Conservation (phyloP, 2,888 invertebrate genomes). For the Timema cristinae region DNA sequence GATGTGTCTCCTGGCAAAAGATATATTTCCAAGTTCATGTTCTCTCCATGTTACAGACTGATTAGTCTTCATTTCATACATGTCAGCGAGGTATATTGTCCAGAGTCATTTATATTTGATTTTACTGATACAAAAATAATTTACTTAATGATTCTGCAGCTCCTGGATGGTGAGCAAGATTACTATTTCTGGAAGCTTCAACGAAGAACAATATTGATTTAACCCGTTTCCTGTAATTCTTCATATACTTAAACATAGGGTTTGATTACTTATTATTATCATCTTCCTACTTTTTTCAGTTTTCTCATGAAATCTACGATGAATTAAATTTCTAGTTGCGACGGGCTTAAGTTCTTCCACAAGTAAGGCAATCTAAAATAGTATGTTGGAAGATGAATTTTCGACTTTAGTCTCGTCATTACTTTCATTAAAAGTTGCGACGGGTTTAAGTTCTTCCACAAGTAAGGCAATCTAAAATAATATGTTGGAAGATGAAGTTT, state of each 20-base stretch:
- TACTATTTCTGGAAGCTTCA: not conserved
- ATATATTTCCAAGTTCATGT: conserved; percentile 10
- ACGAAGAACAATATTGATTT: not conserved
- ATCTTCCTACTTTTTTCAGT: no score
- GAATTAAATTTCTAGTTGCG: no score
- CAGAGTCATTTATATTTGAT: conserved; percentile 3
- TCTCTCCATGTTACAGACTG: not conserved
- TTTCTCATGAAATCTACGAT: no score
- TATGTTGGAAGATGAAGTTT: no score
- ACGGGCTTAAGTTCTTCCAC: no score
- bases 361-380: no score
- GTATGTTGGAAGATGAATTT: no score
- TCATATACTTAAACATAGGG: not conserved
- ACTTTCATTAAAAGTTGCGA: no score
- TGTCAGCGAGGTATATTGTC: not conserved
- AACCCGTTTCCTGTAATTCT: not conserved
- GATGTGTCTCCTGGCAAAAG: not conserved
- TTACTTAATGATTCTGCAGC: not conserved
- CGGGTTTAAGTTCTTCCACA: no score
- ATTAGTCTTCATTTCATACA: conserved; percentile 3
- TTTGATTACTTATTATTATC: not conserved
- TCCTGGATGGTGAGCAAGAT: not conserved
- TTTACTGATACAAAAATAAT: not conserved
- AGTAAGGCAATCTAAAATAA: no score
- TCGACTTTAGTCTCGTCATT: no score